Evolutionary conservation across 1,140 invertebrate genomes (phyloP).

Genomic region (Drosophila carrolli): DNA sequence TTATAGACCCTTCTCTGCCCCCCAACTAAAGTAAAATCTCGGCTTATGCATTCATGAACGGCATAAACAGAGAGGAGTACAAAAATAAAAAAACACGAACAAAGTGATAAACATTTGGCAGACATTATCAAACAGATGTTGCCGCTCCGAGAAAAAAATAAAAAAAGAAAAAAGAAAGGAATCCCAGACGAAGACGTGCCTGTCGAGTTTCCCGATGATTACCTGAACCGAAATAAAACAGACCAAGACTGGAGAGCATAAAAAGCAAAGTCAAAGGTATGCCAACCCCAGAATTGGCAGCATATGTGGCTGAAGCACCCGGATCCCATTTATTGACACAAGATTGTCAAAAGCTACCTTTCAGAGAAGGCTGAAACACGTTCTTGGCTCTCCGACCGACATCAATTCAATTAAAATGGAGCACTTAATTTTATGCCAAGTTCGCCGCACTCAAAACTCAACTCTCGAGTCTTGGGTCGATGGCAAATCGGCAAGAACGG

Average conservation of each 20-base stretch:
- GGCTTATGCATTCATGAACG: slow-evolving; percentile 39
- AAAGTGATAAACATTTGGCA: slow-evolving; percentile 54
- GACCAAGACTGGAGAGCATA: slow-evolving; percentile 27
- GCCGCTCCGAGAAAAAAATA: slow-evolving; percentile 12
- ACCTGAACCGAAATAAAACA: slow-evolving; percentile 46
- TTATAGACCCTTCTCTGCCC: slow-evolving; percentile 16
- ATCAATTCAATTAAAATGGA: slow-evolving; percentile 81
- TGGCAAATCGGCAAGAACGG: slow-evolving; percentile 65
- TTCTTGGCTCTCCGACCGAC: slow-evolving; percentile 36
- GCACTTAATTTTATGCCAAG: slow-evolving; percentile 81
- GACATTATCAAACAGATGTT: slow-evolving; percentile 55
- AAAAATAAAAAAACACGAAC: slow-evolving; percentile 32
- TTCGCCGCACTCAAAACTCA: slow-evolving; percentile 69
- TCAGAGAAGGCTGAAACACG: slow-evolving; percentile 8
- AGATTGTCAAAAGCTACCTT: slow-evolving; percentile 57
- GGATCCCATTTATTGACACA: slow-evolving; percentile 60
- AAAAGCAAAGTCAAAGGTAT: slow-evolving; percentile 40
- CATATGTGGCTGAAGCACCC: slow-evolving; percentile 64
- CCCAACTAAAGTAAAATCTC: slow-evolving; percentile 26
- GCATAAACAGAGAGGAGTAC: slow-evolving; percentile 20
- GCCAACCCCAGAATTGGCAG: slow-evolving; percentile 57
- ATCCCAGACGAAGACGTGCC: slow-evolving; percentile 45
- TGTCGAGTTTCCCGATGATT: slow-evolving; percentile 41
- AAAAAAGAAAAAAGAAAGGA: slow-evolving; percentile 20
- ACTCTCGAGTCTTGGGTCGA: slow-evolving; percentile 31